Evolutionary conservation across 2,113 vertebrate genomes (phyloP).

Genomic region (Eulemur macaco): DNA sequence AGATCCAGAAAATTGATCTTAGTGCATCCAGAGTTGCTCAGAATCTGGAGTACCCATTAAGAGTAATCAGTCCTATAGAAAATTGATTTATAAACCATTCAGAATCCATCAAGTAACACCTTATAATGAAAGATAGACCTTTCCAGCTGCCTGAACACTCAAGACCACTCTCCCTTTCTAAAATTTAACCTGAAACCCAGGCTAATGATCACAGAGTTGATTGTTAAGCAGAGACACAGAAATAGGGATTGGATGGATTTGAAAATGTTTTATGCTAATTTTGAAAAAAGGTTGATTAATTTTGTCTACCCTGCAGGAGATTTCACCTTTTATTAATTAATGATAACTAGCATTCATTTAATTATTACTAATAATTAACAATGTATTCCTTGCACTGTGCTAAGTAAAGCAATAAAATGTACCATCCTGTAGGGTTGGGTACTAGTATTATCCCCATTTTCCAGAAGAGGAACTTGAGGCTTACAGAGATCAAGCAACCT

Average conservation of each 20-base stretch:
- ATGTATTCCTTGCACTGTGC: background rate
- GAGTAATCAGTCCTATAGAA: background rate
- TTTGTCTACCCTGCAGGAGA: background rate
- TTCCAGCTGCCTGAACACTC: background rate
- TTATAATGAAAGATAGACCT: background rate
- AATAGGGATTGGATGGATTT: background rate
- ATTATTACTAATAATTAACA: background rate
- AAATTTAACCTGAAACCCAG: background rate
- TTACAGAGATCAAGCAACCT: background rate
- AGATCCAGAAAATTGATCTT: background rate
- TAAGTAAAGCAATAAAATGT: background rate
- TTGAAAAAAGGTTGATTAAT: background rate
- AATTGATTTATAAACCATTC: background rate
- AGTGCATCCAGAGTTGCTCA: background rate
- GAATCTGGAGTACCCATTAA: background rate
- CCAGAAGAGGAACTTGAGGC: background rate
- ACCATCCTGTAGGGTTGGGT: background rate
- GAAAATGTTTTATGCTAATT: background rate
- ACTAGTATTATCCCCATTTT: background rate
- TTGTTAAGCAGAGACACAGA: background rate
- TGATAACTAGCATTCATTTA: background rate
- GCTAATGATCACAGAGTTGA: background rate
- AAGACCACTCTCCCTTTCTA: background rate
- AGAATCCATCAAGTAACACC: background rate
- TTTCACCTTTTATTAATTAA: background rate